Percentiles rank a stretch among this genome's conserved stretches.
These are phyloP conservation scores for Temnopleurus reevesii DNA, from an alignment of 53 echinoderm and acorn worm species.

Conservation along the genomic window DNA sequence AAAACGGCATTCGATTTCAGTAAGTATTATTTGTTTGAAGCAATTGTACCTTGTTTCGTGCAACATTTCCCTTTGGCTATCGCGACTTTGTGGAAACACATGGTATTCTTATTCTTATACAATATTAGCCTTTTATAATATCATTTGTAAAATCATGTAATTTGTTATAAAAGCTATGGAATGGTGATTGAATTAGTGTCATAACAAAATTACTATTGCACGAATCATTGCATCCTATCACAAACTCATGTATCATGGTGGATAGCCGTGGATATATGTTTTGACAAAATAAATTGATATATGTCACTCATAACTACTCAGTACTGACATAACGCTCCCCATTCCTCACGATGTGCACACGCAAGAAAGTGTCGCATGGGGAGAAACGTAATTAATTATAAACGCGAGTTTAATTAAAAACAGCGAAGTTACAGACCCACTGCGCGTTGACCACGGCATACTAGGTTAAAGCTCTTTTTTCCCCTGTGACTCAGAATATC, in stretches of 20 bases:
- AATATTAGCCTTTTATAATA: too few species aligned
- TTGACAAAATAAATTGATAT: not conserved
- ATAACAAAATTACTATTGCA: too few species aligned
- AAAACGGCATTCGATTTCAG: too few species aligned
- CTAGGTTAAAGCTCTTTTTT: not conserved
- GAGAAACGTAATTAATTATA: slow-evolving; percentile 27
- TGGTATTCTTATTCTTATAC: too few species aligned
- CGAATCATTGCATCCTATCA: not conserved
- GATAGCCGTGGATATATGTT: not conserved
- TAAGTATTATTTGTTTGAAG: too few species aligned
- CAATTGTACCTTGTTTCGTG: too few species aligned
- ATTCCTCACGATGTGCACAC: not conserved
- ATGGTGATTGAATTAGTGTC: too few species aligned
- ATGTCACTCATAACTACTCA: not conserved
- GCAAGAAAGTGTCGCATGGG: not conserved
- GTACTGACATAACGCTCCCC: too few species aligned
- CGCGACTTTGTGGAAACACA: too few species aligned
- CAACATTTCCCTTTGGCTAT: too few species aligned
- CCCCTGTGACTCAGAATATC: not conserved
- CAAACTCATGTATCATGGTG: not conserved
- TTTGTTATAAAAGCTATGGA: too few species aligned
- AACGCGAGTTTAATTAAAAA: slow-evolving; percentile 35
- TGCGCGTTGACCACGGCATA: not conserved
- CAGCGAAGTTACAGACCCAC: not conserved
- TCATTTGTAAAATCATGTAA: too few species aligned